These are phyloP conservation scores for Pangasianodon hypophthalmus DNA, from an alignment of 2,113 vertebrate species.

Conservation along the genomic window DNA sequence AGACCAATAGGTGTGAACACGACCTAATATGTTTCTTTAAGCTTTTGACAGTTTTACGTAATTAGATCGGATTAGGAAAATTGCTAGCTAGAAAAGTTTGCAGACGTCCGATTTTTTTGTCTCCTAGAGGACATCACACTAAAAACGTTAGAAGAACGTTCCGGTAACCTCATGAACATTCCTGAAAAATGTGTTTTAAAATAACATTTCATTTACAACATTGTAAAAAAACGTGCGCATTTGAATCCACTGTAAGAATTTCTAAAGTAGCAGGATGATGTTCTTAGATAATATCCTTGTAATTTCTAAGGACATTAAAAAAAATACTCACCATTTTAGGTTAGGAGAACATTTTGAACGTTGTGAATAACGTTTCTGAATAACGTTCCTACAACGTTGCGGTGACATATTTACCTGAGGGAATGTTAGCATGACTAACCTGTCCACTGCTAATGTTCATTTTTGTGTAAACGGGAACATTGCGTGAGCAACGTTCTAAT, in stretches of 20 bases:
- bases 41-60: neutral
- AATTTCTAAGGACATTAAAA: neutral
- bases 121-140: no score
- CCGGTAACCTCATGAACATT: no score
- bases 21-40: neutral
- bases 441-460: no score
- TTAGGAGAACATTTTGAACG: neutral
- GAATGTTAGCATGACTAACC: neutral
- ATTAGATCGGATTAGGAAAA: neutral
- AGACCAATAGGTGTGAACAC: neutral
- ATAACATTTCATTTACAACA: neutral
- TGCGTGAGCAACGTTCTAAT: neutral
- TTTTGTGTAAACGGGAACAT: neutral
- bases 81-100: neutral
- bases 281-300: neutral
- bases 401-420: neutral
- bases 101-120: no score
- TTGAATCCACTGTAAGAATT: no score
- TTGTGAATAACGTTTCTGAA: neutral
- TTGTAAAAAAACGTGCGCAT: neutral
- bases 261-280: no score
- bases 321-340: no score
- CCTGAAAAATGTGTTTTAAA: neutral
- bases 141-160: no score
- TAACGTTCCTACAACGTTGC: neutral